Evolutionary conservation across 1,140 invertebrate species (phyloP), one percentile per base, ranked within the genome.

Genomic region (Cydia amplana): DNA sequence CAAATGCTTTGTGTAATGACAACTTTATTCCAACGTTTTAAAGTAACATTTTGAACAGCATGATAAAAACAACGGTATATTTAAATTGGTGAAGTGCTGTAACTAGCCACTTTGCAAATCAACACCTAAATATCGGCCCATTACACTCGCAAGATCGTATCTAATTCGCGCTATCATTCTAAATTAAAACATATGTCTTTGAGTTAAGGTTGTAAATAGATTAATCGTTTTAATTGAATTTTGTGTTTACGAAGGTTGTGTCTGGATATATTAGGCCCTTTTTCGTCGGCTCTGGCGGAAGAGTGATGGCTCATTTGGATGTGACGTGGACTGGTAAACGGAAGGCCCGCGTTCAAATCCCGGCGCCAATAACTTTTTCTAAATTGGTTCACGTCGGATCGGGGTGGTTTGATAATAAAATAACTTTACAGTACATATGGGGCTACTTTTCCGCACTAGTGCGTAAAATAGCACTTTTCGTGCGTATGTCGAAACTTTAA

Each of bases 31-130:
- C 9, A 60, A 20, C 9, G 20, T 10, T 3, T 18, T 10, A 60
- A 9, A 23, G 55, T 60, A 60, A 1, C 55, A 12, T 20, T 60
- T 60, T 23, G 55, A n/a, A 10, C 55, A 4, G 9, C 55, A 7
- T 10, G 20, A 60, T 60, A 60, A 60, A 60, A 23, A 6, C 4
- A 12, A 23, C 10, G 55, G 18, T 23, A 60, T 60, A 3, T 60
- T 60, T 20, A 60, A 60, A 7, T 12, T 12, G 55, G 55, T 23
- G n/a, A 23, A 23, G 55, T 0, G 51, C 51, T n/a, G 55, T 60
- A 60, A 60, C 55, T 60, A 60, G 55, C 55, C 55, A 60, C 55
- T 60, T 60, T 60, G 55, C 55, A 60, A 60, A 60, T 60, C 55
- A 60, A 23, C 55, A 60, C 55, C 55, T 60, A 60, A 60, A 60